phyloP scores from a whole-genome alignment of 1,140 invertebrate species.

The Pentalonia nigronervosa region DNA sequence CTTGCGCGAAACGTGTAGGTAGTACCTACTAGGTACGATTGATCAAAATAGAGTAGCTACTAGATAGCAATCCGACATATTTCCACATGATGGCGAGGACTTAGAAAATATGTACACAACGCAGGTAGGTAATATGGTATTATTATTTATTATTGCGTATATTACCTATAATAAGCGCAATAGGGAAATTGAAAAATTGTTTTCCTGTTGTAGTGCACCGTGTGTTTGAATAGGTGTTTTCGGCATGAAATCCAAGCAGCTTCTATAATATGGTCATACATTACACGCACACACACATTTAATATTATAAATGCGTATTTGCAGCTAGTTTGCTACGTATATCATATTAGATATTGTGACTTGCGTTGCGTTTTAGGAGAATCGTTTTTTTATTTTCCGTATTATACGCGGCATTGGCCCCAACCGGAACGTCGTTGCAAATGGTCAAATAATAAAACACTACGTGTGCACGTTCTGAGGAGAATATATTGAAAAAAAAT shows the following conservation, averaged over 20 bases:
- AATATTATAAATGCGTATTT: not conserved
- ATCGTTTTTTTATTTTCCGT: not conserved
- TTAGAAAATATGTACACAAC: not conserved
- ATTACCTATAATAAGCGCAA: no score
- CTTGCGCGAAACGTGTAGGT: not conserved
- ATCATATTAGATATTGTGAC: not conserved
- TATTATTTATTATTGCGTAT: not conserved
- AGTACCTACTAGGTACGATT: not conserved
- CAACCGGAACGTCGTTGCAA: not conserved
- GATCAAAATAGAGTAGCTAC: no score
- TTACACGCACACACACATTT: not conserved
- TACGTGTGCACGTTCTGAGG: not conserved
- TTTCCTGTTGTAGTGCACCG: not conserved
- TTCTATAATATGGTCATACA: not conserved
- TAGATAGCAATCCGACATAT: no score
- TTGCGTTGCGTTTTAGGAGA: not conserved
- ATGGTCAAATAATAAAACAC: not conserved
- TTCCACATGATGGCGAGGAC: not conserved
- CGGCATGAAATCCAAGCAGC: not conserved
- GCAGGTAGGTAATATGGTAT: not conserved
- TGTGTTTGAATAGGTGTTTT: constrained; percentile 15
- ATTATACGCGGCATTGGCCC: not conserved
- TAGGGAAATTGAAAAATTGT: not conserved
- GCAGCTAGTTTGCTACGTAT: not conserved
- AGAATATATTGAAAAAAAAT: not conserved